Evolutionary conservation across 2,113 vertebrate species (phyloP).

Genomic region (Macrotis lagotis): DNA sequence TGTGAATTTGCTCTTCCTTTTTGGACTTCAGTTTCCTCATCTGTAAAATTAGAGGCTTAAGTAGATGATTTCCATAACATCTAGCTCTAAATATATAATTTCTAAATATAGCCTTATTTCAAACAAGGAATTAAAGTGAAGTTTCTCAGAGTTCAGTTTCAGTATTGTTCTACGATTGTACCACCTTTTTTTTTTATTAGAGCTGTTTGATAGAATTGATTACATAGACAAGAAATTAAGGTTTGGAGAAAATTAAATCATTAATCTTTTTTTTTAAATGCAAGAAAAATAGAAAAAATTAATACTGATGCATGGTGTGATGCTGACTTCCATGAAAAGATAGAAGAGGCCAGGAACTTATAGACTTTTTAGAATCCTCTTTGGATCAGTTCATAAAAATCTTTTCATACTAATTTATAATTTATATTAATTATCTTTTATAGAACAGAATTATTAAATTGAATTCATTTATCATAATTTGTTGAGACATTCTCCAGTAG

Average conservation of each 20-base stretch:
- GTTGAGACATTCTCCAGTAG: background rate
- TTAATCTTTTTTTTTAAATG: background rate
- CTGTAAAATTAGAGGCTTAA: background rate
- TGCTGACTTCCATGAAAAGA: background rate
- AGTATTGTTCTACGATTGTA: background rate
- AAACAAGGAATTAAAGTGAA: background rate
- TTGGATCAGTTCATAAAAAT: background rate
- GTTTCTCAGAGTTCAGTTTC: background rate
- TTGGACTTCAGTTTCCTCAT: background rate
- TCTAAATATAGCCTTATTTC: background rate
- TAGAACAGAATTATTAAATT: background rate
- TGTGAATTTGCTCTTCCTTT: background rate
- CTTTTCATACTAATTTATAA: background rate
- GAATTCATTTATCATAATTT: background rate
- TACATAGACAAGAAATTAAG: background rate
- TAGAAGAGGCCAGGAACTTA: background rate
- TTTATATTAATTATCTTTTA: background rate
- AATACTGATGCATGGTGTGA: background rate
- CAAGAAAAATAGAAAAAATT: background rate
- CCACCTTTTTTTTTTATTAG: no score
- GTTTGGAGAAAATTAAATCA: constrained; percentile 11
- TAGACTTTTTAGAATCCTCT: background rate
- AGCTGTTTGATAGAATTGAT: background rate
- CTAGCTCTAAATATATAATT: background rate
- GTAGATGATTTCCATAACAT: background rate